Evolutionary conservation across 2,797 vertebrate species (phyloP).

Genomic region (Protonibea diacanthus): DNA sequence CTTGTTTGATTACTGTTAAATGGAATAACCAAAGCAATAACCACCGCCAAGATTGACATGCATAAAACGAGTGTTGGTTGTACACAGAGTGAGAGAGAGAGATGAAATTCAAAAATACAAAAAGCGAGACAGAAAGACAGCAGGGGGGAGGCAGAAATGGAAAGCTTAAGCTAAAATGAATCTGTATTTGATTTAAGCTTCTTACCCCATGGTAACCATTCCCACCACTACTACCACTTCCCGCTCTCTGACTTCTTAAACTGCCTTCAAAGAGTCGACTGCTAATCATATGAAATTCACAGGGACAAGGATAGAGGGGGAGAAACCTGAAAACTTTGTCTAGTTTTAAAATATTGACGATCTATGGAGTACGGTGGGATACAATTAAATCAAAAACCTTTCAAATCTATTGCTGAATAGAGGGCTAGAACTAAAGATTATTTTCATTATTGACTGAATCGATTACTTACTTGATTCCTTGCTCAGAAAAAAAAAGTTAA

Average conservation of each 20-base stretch:
- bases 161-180: slow-evolving; percentile 63
- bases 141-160: slow-evolving; percentile 41
- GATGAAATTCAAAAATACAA: slow-evolving; percentile 24
- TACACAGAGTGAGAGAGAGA: slow-evolving; percentile 25
- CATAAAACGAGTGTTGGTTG: slow-evolving; percentile 17
- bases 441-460: not conserved
- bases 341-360: slow-evolving; percentile 26
- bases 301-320: not conserved
- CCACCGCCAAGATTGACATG: slow-evolving; percentile 12
- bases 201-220: slow-evolving; percentile 67
- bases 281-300: slow-evolving; percentile 48
- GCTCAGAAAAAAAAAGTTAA: not conserved
- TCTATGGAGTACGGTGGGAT: not conserved
- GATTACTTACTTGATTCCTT: slow-evolving; percentile 1
- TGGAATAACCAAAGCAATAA: slow-evolving; percentile 10
- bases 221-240: slow-evolving; percentile 31
- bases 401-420: not conserved
- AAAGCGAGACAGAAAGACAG: slow-evolving; percentile 18
- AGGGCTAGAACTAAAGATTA: not conserved
- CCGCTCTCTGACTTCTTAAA: slow-evolving; percentile 37
- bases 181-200: slow-evolving; percentile 79
- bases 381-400: not conserved
- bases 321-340: slow-evolving; percentile 1
- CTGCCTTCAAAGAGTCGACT: slow-evolving; percentile 65
- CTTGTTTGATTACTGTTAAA: slow-evolving; percentile 8